Conservation (phyloP, 2,797 vertebrate species). For the Coreius guichenoti region DNA sequence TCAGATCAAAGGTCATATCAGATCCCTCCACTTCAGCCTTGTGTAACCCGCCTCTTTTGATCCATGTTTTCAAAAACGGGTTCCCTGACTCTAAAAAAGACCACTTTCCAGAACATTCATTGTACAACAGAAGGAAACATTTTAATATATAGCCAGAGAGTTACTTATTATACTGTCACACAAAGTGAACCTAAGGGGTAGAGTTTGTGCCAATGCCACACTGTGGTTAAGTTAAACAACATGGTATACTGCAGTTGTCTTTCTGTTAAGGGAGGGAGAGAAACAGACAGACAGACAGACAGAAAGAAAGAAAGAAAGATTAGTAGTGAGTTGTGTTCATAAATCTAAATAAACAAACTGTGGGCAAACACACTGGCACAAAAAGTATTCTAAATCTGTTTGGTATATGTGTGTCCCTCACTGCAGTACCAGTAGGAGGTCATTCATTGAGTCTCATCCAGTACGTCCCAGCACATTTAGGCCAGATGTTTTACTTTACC, state of each 20-base stretch:
- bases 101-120: constrained; percentile 62
- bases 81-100: constrained; percentile 62
- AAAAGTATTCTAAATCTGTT: constrained; percentile 72
- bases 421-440: constrained; percentile 69
- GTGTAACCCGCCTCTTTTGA: constrained; percentile 71
- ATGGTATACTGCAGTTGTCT: constrained; percentile 60
- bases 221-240: constrained; percentile 58
- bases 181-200: constrained; percentile 51
- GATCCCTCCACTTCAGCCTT: constrained; percentile 73
- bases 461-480: background rate
- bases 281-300: constrained; percentile 3
- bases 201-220: constrained; percentile 57
- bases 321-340: constrained; percentile 64
- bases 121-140: too few species aligned
- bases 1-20: constrained; percentile 74
- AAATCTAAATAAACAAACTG: constrained; percentile 76
- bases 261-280: constrained; percentile 14
- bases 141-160: constrained; percentile 35
- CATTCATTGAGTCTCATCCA: constrained; percentile 60
- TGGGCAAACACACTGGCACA: constrained; percentile 65
- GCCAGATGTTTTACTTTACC: background rate
- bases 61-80: constrained; percentile 68
- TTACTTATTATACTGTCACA: constrained; percentile 62
- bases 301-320: background rate
- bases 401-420: constrained; percentile 71